Evolutionary conservation across 1,140 invertebrate genomes (phyloP), one percentile per base, ranked within the genome.

Genomic region (Eupeodes corollae): DNA sequence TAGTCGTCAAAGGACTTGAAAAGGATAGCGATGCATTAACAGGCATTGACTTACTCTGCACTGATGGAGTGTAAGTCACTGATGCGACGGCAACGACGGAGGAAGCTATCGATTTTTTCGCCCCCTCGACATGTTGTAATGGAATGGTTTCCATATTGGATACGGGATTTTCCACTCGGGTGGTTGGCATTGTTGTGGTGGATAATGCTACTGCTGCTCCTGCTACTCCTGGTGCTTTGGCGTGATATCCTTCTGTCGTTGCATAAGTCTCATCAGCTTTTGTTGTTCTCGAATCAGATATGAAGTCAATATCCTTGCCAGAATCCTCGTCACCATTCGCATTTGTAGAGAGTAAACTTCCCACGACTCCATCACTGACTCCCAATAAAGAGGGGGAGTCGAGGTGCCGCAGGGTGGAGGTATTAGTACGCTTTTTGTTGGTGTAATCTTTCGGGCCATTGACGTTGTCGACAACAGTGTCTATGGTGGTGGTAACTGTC

Each of bases 21-120:
- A 32, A 44, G n/a, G 59, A 52, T 8, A 56, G 49, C 6, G 31
- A 49, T 19, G 56, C 56, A n/a, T 35, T 37, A 37, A 37, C 13
- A 5, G 35, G 13, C 13, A 15, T 15, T 37, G 13, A 15, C 13
- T 37, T 37, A 37, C 35, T 37, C 13, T 37, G 33, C n/a, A n/a
- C 21, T 26, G 8, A 26, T 5, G 13, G 13, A 13, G 13, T 37
- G 15, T 37, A 37, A 13, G 13, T 37, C 35, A 15, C 15, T 37
- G 6, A 10, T 42, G 41, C 42, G n/a, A 13, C 11, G 5, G 12
- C 42, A n/a, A 12, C 9, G 10, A 10, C 11, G n/a, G 15, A 14
- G 11, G 21, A 13, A 18, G 14, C 19, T 51, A 32, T 8, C 14
- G 32, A 21, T 45, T 37, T 26, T n/a, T 31, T 37, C 11, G 15